Percentiles rank a stretch among this genome's conserved stretches.
Evolutionary conservation across 2,888 invertebrate genomes (phyloP).

Genomic region (Apodemia mormo): DNA sequence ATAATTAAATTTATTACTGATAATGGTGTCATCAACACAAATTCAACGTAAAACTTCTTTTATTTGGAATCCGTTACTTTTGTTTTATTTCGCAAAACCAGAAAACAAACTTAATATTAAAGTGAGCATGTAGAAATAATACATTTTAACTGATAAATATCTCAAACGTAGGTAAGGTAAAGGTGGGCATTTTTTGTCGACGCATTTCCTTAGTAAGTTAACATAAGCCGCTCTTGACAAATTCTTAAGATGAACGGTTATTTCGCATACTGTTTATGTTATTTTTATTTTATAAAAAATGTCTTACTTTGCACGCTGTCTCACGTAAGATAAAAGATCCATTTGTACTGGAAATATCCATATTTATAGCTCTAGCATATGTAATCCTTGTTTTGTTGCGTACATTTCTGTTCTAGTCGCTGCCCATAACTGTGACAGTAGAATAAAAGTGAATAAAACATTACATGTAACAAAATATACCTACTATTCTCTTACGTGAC

Average conservation of each 20-base stretch:
- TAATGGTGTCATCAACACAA: background rate
- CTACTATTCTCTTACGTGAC: too few species aligned
- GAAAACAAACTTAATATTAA: background rate
- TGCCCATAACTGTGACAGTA: background rate
- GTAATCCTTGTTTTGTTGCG: conserved; percentile 8
- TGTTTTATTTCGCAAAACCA: background rate
- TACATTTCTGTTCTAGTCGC: background rate
- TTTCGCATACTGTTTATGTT: conserved; percentile 72
- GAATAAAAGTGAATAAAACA: background rate
- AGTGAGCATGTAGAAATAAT: conserved; percentile 5
- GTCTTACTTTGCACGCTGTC: conserved; percentile 39
- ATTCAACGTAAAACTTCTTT: background rate
- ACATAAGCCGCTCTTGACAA: conserved; percentile 77
- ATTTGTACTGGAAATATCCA: conserved; percentile 4
- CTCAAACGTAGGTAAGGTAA: conserved; percentile 50
- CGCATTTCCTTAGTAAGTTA: conserved; percentile 70
- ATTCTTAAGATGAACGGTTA: conserved; percentile 79
- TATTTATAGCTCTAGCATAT: conserved; percentile 2
- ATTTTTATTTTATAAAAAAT: conserved; percentile 59
- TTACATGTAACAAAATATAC: too few species aligned
- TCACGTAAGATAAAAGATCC: conserved; percentile 36
- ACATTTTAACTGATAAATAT: conserved; percentile 48
- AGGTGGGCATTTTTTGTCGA: conserved; percentile 59
- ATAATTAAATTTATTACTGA: too few species aligned
- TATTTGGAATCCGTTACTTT: background rate